Evolutionary conservation across 2,113 vertebrate species (phyloP).

Genomic region (Theropithecus gelada): DNA sequence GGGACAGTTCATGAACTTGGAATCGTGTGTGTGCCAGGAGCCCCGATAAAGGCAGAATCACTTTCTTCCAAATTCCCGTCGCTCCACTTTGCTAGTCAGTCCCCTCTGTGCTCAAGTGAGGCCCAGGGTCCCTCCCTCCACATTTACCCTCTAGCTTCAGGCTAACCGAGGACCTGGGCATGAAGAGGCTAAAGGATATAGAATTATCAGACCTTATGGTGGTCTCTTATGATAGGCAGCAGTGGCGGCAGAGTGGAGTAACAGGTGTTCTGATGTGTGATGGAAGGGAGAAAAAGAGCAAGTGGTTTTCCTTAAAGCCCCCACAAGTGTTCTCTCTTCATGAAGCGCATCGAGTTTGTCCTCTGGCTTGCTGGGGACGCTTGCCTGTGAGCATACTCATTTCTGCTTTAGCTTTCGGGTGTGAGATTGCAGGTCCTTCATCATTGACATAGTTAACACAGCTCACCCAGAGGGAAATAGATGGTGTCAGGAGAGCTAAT

Average conservation of each 20-base stretch:
- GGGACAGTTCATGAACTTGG: background rate
- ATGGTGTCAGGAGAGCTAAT: background rate
- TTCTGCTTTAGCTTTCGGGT: background rate
- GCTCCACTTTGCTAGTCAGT: rapidly evolving
- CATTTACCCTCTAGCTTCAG: background rate
- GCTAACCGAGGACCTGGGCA: background rate
- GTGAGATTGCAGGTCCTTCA: too few species aligned
- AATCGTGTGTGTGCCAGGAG: background rate
- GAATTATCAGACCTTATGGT: background rate
- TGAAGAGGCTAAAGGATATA: background rate
- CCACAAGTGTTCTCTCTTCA: background rate
- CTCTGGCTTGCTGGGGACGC: background rate
- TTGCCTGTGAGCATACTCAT: rapidly evolving
- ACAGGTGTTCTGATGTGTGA: background rate
- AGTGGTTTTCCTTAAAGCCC: background rate
- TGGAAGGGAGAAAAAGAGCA: background rate
- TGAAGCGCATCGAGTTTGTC: too few species aligned
- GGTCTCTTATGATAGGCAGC: background rate
- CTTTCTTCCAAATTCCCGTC: background rate
- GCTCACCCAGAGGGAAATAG: rapidly evolving
- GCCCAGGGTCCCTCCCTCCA: background rate
- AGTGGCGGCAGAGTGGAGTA: background rate
- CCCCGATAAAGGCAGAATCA: too few species aligned
- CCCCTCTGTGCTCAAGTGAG: background rate
- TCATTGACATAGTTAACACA: too few species aligned